phyloP scores from a whole-genome alignment of 2,888 invertebrate genomes.

The Chrysina gloriosa region DNA sequence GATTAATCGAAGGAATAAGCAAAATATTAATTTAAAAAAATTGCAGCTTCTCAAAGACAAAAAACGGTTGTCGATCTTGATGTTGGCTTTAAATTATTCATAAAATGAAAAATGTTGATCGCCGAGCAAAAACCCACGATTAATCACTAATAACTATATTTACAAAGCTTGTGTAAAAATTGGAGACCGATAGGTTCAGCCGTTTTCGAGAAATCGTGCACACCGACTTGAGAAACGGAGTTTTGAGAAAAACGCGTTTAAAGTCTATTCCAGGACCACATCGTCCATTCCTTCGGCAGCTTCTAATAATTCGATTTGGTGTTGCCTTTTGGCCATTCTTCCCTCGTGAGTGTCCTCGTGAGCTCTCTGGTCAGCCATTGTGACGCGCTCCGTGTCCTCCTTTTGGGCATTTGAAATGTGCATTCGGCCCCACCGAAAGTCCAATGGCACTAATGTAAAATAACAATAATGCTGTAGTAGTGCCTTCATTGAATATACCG shows the following conservation, averaged over 20 bases:
- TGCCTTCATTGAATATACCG: constrained; percentile 43
- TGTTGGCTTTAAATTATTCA: too few relatives aligned
- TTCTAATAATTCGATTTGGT: constrained; percentile 49
- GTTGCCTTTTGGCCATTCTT: constrained; percentile 41
- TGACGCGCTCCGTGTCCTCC: constrained; percentile 39
- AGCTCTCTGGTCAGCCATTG: constrained; percentile 43
- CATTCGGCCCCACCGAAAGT: constrained; percentile 29
- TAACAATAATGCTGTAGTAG: constrained; percentile 29
- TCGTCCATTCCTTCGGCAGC: constrained; percentile 46
- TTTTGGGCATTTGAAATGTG: constrained; percentile 31
- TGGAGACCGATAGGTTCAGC: neutral
- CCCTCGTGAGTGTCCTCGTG: constrained; percentile 12
- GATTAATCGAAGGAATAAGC: too few relatives aligned
- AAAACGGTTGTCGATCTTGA: too few relatives aligned
- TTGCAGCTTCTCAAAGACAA: too few relatives aligned
- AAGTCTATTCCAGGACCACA: constrained; percentile 28
- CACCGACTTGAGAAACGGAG: constrained; percentile 27
- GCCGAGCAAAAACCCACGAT: too few relatives aligned
- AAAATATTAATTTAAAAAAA: too few relatives aligned
- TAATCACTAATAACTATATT: too few relatives aligned
- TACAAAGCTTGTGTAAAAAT: too few relatives aligned
- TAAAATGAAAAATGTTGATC: too few relatives aligned
- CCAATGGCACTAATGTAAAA: constrained; percentile 31
- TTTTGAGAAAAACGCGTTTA: constrained; percentile 27
- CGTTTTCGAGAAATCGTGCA: neutral